Conservation (phyloP, 2,797 vertebrate species). For the Cygnus olor region DNA sequence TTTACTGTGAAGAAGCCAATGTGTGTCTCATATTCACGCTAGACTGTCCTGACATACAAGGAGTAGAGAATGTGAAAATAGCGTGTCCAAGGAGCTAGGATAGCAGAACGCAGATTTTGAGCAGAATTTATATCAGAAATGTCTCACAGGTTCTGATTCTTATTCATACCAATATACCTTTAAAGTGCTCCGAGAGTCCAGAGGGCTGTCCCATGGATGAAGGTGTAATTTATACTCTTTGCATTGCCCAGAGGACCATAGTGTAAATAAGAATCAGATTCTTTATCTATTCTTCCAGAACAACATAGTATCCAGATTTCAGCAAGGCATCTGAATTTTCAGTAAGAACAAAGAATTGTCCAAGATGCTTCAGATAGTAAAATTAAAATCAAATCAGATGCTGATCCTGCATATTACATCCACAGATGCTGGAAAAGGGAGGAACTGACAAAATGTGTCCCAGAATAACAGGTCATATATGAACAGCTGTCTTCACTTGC, state of each 20-base stretch:
- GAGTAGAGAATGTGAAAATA: conserved; percentile 22
- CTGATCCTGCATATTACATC: neutral
- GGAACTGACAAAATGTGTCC: neutral
- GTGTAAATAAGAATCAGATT: neutral
- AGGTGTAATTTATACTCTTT: neutral
- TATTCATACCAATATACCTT: neutral
- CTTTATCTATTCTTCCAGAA: neutral
- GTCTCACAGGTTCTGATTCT: neutral
- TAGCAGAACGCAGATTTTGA: neutral
- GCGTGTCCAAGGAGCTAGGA: neutral
- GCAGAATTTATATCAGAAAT: neutral
- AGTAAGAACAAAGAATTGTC: neutral
- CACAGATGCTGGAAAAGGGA: neutral
- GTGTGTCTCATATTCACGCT: neutral
- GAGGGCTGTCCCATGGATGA: neutral
- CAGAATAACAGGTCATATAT: neutral
- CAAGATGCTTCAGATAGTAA: neutral
- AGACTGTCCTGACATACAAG: conserved; percentile 13
- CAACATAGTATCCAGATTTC: neutral
- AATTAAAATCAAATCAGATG: neutral
- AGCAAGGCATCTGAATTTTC: neutral
- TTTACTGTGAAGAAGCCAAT: conserved; percentile 4
- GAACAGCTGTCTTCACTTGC: neutral
- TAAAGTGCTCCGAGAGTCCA: neutral
- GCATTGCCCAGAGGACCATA: neutral